phyloP scores from a whole-genome alignment of 2,113 vertebrate genomes.

The Callipepla squamata region DNA sequence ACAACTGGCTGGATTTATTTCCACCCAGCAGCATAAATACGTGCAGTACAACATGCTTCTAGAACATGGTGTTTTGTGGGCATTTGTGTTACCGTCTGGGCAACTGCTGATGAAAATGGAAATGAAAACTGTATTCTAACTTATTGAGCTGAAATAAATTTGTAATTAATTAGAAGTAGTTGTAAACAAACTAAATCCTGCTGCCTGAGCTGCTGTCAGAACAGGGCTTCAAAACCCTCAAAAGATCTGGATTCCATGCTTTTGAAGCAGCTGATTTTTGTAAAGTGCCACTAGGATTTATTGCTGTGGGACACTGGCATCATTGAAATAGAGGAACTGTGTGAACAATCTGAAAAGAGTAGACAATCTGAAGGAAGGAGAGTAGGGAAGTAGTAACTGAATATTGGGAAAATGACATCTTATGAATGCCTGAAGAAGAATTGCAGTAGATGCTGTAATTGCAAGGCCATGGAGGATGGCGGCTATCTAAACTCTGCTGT shows the following conservation, averaged over 20 bases:
- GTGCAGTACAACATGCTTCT: background rate
- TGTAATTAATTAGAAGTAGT: background rate
- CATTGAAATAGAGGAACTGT: background rate
- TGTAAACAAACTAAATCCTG: background rate
- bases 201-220: background rate
- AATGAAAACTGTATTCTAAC: background rate
- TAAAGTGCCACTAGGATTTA: background rate
- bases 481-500: background rate
- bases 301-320: background rate
- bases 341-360: background rate
- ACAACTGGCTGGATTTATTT: background rate
- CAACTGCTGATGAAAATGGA: background rate
- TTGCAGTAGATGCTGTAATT: background rate
- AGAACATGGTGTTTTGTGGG: background rate
- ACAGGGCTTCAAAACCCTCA: background rate
- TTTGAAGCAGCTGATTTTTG: background rate
- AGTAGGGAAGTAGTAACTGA: background rate
- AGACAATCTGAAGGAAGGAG: background rate
- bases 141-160: background rate
- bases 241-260: background rate
- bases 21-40: background rate
- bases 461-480: background rate
- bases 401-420: background rate
- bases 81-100: rapidly evolving
- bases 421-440: background rate